Base-by-base conservation (phyloP, 1,140 invertebrate species). In the Camponotus floridanus region DNA sequence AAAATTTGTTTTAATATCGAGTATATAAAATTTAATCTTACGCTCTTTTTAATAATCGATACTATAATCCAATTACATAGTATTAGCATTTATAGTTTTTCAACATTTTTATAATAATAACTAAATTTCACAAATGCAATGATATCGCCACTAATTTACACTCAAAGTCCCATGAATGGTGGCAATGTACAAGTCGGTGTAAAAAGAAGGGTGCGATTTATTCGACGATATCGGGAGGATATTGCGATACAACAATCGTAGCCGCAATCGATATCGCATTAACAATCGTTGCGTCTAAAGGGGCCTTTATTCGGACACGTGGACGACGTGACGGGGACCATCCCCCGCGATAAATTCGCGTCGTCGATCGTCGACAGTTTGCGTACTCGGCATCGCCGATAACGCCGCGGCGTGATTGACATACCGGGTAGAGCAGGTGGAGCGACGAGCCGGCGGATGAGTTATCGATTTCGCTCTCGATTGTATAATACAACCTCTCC, bases 361-460 rank as follows among this genome's bases (percentile, higher is more conserved):
- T 85, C 80, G 79, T 62, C 61, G 61, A 76, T 84, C 81, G 81
- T 39, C 73, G 81, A 78, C 81, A 85, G 73, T 85, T 78, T 78
- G 81, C 81, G 55, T 73, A 85, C 81, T 85, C 74, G 73, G 81
- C 73, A 85, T 67, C 74, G 81, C 81, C 81, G 81, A 85, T 85
- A 85, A 85, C 81, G 74, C 57, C 61, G 33, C 62, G 73, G 21
- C 55, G 48, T 85, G 81, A 85, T 85, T 85, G 81, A 85, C 81
- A 78, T 61, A 36, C 67, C 68, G 55, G 67, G 31, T 73, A 15
- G 79, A 81, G 67, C 79, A 73, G 79, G 67, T 73, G 79, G 39
- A 48, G 67, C 79, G 74, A 57, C 36, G 74, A 11, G 36, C 45
- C 15, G 79, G 68, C 68, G 55, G 81, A 85, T 85, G 73, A 85